These are phyloP conservation scores for Cydia splendana DNA, from an alignment of 1,140 invertebrate species.

Conservation along the genomic window DNA sequence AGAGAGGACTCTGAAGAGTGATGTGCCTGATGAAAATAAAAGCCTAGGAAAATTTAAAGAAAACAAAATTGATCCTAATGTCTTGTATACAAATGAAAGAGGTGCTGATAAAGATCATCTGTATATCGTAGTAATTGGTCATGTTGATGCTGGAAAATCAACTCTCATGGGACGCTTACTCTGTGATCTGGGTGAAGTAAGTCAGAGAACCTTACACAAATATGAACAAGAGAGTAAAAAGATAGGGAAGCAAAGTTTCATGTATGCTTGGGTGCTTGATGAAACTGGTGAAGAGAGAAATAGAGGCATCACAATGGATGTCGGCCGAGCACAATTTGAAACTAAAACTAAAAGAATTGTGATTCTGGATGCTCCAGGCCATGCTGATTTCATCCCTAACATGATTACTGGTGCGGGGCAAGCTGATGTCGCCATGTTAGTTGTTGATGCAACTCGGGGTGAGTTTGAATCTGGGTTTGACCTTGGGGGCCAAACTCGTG, in stretches of 20 bases:
- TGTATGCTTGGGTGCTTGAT: slow-evolving; percentile 99
- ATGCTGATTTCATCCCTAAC: slow-evolving; percentile 99
- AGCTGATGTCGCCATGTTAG: slow-evolving; percentile 97
- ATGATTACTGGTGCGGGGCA: slow-evolving; percentile 99
- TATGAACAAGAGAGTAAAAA: slow-evolving; percentile 99
- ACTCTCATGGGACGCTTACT: slow-evolving; percentile 98
- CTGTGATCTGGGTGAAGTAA: slow-evolving; percentile 93
- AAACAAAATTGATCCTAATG: slow-evolving; percentile 79
- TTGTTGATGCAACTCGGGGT: slow-evolving; percentile 96
- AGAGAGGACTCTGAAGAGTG: slow-evolving; percentile 77
- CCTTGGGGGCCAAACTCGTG: slow-evolving; percentile 97
- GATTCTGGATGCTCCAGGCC: slow-evolving; percentile 97
- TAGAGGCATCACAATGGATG: slow-evolving; percentile 96
- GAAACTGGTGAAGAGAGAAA: slow-evolving; percentile 98
- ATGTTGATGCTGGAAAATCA: slow-evolving; percentile 99
- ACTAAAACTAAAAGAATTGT: slow-evolving; percentile 92
- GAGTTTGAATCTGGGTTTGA: slow-evolving; percentile 99
- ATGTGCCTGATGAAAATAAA: slow-evolving; percentile 58
- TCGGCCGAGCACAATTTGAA: slow-evolving; percentile 96
- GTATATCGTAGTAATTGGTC: slow-evolving; percentile 97
- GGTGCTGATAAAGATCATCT: slow-evolving; percentile 90
- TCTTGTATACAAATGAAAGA: slow-evolving; percentile 87
- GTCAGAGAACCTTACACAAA: slow-evolving; percentile 95
- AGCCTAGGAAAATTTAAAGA: slow-evolving; percentile 74
- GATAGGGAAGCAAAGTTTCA: slow-evolving; percentile 98